A percentile compares a stretch with the other conserved stretches of the same genome.
These are phyloP conservation scores for Helicoverpa assulta DNA, from an alignment of 2,888 invertebrate genomes.

Conservation along the genomic window DNA sequence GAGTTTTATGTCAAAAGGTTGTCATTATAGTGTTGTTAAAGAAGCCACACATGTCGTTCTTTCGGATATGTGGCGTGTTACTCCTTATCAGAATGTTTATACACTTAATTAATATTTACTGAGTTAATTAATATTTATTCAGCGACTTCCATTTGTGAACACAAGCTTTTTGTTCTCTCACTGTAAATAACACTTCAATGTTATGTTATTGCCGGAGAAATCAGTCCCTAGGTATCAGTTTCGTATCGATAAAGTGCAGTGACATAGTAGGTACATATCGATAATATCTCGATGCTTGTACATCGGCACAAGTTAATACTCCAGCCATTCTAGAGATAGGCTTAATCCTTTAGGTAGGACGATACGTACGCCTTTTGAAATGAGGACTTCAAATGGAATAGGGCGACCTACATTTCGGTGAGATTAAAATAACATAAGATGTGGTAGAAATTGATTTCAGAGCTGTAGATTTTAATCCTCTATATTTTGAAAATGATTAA, in stretches of 20 bases:
- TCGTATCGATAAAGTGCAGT: conserved; percentile 11
- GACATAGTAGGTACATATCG: background rate
- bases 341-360: conserved; percentile 22
- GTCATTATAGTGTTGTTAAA: conserved; percentile 42
- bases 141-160: too few relatives aligned
- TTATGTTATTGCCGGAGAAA: background rate
- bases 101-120: background rate
- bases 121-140: background rate
- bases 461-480: too few relatives aligned
- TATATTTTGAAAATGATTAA: too few relatives aligned
- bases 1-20: conserved; percentile 49
- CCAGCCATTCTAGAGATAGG: conserved; percentile 22
- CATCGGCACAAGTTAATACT: conserved; percentile 20
- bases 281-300: conserved; percentile 20
- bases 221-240: conserved; percentile 13
- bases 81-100: conserved; percentile 3
- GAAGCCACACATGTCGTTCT: conserved; percentile 53
- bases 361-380: conserved; percentile 37
- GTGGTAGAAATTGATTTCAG: conserved; percentile 1
- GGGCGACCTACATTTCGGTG: conserved; percentile 20
- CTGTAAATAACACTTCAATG: too few relatives aligned
- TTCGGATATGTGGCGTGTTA: background rate
- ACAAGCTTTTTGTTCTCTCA: too few relatives aligned
- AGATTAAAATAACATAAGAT: background rate
- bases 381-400: conserved; percentile 2